Percentiles rank a stretch among this genome's conserved stretches.
Evolutionary conservation across 2,113 vertebrate species (phyloP).

Genomic region (Sorex fumeus): DNA sequence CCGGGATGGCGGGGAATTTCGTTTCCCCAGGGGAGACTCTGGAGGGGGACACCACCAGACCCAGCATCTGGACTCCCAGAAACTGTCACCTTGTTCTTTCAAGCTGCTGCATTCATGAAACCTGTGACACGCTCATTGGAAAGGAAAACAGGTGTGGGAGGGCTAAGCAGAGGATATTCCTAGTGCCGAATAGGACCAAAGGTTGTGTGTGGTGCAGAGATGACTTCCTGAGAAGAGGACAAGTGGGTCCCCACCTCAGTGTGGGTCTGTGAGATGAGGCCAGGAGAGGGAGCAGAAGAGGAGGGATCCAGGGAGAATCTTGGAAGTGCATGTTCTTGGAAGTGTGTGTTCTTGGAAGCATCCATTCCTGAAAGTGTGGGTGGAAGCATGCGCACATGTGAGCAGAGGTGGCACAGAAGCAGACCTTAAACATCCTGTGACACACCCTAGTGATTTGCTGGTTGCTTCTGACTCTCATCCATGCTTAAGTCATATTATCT

Average conservation of each 20-base stretch:
- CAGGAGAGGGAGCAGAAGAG: not conserved
- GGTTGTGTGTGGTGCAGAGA: not conserved
- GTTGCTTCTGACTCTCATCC: not conserved
- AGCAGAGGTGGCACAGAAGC: no score
- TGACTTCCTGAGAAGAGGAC: not conserved
- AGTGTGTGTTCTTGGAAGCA: not conserved
- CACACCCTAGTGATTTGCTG: not conserved
- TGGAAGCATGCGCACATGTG: not conserved
- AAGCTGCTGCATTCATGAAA: not conserved
- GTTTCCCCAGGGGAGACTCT: not conserved
- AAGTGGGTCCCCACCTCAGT: no score
- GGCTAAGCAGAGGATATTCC: not conserved
- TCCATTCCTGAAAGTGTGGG: rapidly evolving
- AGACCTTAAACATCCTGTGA: not conserved
- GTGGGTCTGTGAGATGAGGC: not conserved
- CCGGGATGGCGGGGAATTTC: not conserved
- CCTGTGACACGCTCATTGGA: not conserved
- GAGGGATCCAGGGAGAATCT: not conserved
- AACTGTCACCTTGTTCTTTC: not conserved
- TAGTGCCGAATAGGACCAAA: not conserved
- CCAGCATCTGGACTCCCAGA: not conserved
- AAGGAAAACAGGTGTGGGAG: not conserved
- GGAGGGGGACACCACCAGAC: not conserved
- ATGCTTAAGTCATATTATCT: not conserved
- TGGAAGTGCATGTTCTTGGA: not conserved